A percentile compares a stretch with the other conserved stretches of the same genome.
phyloP scores from a whole-genome alignment of 1,140 invertebrate genomes.

The Bombus sylvicola region DNA sequence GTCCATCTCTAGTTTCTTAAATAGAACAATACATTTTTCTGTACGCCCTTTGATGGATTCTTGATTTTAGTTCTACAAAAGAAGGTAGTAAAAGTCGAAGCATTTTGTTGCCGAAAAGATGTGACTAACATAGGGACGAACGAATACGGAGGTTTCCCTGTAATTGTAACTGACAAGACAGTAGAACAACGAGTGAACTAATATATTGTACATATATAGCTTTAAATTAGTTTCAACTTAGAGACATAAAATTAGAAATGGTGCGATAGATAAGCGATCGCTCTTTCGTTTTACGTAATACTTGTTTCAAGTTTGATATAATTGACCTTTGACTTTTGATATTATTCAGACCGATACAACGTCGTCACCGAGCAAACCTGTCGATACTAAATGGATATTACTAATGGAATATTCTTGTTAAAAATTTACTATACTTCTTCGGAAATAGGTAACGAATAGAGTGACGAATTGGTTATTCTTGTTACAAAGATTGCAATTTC shows the following conservation, averaged over 20 bases:
- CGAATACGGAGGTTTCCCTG: too few species aligned
- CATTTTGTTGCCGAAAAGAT: too few species aligned
- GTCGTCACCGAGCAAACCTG: neutral
- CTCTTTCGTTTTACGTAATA: neutral
- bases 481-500: too few species aligned
- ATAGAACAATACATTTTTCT: neutral
- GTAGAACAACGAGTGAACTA: too few species aligned
- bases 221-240: neutral
- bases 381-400: too few species aligned
- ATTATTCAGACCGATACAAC: neutral
- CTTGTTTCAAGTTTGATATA: neutral
- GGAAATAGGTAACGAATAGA: neutral
- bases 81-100: too few species aligned
- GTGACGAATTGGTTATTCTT: neutral
- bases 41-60: too few species aligned
- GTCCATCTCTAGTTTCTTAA: neutral
- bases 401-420: neutral
- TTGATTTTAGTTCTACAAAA: too few species aligned
- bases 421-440: neutral
- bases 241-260: neutral
- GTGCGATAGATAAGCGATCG: neutral
- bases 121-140: too few species aligned
- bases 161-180: too few species aligned
- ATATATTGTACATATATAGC: too few species aligned
- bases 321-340: neutral